Conservation (phyloP, 2,888 invertebrate genomes). For the Sinodicranocentrus sp. region DNA sequence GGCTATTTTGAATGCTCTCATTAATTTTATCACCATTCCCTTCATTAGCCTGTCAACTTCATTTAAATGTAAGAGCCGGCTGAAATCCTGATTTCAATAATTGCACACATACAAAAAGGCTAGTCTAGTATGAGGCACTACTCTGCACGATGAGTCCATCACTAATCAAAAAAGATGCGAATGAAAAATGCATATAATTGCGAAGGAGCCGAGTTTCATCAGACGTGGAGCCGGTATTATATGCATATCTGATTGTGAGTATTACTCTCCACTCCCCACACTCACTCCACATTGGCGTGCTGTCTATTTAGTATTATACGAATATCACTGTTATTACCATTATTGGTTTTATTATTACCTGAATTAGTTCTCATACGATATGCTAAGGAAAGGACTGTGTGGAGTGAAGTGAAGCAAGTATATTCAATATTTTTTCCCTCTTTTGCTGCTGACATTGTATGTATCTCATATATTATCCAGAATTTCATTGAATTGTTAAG, state of each 20-base stretch:
- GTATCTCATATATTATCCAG: not conserved
- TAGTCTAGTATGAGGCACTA: too few species aligned
- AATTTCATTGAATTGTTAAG: slow-evolving; percentile 12
- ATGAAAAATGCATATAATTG: slow-evolving; percentile 17
- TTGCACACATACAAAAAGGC: too few species aligned
- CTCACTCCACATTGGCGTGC: slow-evolving; percentile 14
- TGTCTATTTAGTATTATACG: slow-evolving; percentile 25
- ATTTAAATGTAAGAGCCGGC: too few species aligned
- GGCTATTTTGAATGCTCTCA: too few species aligned
- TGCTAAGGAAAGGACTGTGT: too few species aligned
- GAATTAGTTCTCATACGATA: slow-evolving; percentile 9
- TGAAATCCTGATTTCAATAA: too few species aligned
- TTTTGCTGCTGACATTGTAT: not conserved
- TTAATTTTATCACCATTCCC: too few species aligned
- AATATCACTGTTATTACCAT: slow-evolving; percentile 26
- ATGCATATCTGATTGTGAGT: not conserved
- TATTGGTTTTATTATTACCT: slow-evolving; percentile 37
- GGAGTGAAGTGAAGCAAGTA: too few species aligned
- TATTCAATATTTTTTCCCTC: too few species aligned
- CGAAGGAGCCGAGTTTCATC: not conserved
- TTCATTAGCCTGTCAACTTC: too few species aligned
- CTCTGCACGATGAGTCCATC: too few species aligned
- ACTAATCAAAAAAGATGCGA: too few species aligned
- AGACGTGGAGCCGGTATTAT: not conserved
- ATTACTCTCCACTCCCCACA: not conserved